phyloP scores from a whole-genome alignment of 2,888 invertebrate species.

The Lydus trimaculatus region DNA sequence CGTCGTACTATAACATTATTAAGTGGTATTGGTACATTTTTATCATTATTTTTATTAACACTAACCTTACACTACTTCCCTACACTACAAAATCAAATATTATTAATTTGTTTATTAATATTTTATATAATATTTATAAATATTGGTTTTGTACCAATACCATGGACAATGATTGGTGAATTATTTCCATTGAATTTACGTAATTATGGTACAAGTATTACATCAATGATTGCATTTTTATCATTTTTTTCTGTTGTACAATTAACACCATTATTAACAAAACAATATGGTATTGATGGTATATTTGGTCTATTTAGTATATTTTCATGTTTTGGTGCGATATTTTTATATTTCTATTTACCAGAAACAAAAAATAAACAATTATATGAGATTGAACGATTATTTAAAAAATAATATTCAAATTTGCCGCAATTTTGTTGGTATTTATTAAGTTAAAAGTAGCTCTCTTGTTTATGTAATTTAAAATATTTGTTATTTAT shows the following conservation, averaged over 20 bases:
- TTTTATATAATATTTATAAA: slow-evolving; percentile 68
- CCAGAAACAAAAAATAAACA: slow-evolving; percentile 59
- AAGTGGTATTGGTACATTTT: slow-evolving; percentile 69
- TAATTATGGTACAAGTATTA: slow-evolving; percentile 72
- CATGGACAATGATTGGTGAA: slow-evolving; percentile 78
- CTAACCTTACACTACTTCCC: slow-evolving; percentile 23
- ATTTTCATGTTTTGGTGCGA: slow-evolving; percentile 66
- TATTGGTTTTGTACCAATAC: slow-evolving; percentile 70
- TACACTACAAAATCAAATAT: slow-evolving; percentile 36
- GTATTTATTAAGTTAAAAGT: neutral
- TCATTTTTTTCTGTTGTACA: slow-evolving; percentile 74
- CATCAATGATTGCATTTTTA: slow-evolving; percentile 70
- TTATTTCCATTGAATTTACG: slow-evolving; percentile 65
- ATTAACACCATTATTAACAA: slow-evolving; percentile 69
- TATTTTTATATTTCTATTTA: slow-evolving; percentile 65
- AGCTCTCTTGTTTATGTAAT: neutral
- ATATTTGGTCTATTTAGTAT: slow-evolving; percentile 70
- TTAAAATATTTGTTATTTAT: neutral
- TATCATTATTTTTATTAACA: slow-evolving; percentile 61
- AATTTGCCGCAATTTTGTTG: neutral
- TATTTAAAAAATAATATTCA: slow-evolving; percentile 54
- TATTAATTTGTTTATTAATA: slow-evolving; percentile 62
- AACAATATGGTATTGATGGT: slow-evolving; percentile 64
- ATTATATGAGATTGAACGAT: slow-evolving; percentile 72
- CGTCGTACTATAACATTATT: slow-evolving; percentile 71